Percentiles rank a stretch among this genome's conserved stretches.
phyloP scores from a whole-genome alignment of 2,797 vertebrate genomes.

The Cossypha dichroa region DNA sequence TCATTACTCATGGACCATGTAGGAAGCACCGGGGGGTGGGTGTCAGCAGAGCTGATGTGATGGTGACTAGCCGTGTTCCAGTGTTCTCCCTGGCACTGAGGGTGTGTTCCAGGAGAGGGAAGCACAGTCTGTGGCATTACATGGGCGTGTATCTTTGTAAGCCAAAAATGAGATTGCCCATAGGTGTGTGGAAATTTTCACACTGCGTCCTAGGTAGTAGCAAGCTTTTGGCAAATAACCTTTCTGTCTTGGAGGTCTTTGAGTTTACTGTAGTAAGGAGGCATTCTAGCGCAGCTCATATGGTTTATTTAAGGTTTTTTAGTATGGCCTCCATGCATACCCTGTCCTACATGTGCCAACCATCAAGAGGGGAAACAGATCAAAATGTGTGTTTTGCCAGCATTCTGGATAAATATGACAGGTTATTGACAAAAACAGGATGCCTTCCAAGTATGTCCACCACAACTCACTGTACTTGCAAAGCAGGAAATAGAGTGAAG shows the following conservation, averaged over 20 bases:
- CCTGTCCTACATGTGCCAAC: neutral
- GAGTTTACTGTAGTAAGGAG: neutral
- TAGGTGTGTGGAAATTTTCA: neutral
- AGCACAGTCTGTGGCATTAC: neutral
- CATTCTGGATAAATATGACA: neutral
- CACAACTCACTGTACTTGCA: neutral
- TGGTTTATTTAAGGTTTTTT: neutral
- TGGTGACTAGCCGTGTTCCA: neutral
- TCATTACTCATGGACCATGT: neutral
- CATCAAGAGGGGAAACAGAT: neutral
- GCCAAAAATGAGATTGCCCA: neutral
- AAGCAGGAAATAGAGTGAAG: neutral
- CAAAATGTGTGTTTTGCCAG: neutral
- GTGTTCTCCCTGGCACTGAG: neutral
- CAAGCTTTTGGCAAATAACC: neutral
- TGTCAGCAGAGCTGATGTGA: neutral
- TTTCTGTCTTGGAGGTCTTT: neutral
- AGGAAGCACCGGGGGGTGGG: neutral
- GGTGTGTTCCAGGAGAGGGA: neutral
- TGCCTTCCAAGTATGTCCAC: neutral
- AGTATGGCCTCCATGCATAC: accelerated
- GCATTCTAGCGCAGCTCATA: neutral
- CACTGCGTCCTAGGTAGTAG: neutral
- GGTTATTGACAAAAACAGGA: neutral
- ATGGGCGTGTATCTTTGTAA: neutral